phyloP scores from a whole-genome alignment of 2,113 vertebrate genomes.

The Bubo scandiacus region DNA sequence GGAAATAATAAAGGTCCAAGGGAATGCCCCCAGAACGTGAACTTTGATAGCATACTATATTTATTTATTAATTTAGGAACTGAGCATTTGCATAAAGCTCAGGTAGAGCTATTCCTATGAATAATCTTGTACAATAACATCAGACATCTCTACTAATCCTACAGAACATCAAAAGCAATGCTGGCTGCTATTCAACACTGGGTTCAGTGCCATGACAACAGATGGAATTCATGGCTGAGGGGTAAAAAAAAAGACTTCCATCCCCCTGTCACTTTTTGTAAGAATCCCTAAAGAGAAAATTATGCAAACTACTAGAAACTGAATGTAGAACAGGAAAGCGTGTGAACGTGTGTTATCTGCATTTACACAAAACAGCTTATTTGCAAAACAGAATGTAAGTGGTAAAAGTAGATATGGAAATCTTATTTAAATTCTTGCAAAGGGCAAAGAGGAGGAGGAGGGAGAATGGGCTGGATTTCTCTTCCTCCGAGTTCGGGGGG shows the following conservation, averaged over 20 bases:
- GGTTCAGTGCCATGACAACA: slow-evolving; percentile 69
- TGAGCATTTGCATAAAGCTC: slow-evolving; percentile 35
- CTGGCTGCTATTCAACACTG: slow-evolving; percentile 60
- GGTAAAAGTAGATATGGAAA: slow-evolving; percentile 31
- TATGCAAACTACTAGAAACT: slow-evolving; percentile 39
- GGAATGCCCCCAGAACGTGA: not conserved
- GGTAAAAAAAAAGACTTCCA: slow-evolving; percentile 51
- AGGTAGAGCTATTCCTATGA: slow-evolving; percentile 54
- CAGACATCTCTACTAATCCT: slow-evolving; percentile 60
- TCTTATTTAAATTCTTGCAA: slow-evolving; percentile 14
- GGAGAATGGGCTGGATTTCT: not conserved
- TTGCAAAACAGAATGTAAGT: slow-evolving; percentile 27
- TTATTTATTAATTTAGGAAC: slow-evolving; percentile 46
- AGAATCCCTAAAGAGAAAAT: slow-evolving; percentile 63
- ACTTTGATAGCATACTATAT: not conserved
- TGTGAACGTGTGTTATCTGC: not conserved
- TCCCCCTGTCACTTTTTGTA: slow-evolving; percentile 57
- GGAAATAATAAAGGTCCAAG: not conserved
- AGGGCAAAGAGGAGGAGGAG: not conserved
- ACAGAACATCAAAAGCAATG: slow-evolving; percentile 53
- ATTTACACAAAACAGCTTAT: slow-evolving; percentile 3
- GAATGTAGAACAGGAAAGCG: slow-evolving; percentile 47
- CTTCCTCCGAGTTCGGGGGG: not conserved
- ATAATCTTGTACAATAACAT: slow-evolving; percentile 47
- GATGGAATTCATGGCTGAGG: slow-evolving; percentile 63